These are phyloP conservation scores for Drosophila sp. DNA, from an alignment of 1,140 invertebrate genomes.

Conservation along the genomic window DNA sequence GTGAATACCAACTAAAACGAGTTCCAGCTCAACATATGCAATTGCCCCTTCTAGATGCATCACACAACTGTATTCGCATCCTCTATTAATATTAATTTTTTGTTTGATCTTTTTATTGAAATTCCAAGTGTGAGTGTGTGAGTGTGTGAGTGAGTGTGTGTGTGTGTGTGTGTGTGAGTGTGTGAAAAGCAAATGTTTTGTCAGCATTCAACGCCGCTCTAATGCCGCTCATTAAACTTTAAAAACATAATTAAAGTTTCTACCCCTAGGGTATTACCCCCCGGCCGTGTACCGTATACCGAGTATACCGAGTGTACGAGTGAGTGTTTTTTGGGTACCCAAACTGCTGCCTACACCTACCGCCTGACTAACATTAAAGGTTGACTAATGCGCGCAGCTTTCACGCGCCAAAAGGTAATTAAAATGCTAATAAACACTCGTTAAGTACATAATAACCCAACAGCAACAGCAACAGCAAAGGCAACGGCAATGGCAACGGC, in stretches of 20 bases:
- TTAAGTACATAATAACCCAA: slow-evolving; percentile 78
- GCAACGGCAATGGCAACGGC: slow-evolving; percentile 13
- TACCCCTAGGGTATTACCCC: slow-evolving; percentile 33
- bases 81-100: background rate
- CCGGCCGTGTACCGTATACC: slow-evolving; percentile 10
- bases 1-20: background rate
- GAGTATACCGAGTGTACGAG: no score
- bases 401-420: slow-evolving; percentile 79
- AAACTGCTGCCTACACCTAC: background rate
- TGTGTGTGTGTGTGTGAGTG: background rate
- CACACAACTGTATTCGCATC: no score
- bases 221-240: slow-evolving; percentile 64
- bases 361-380: slow-evolving; percentile 48
- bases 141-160: background rate
- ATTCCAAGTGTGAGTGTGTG: background rate
- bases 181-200: slow-evolving; percentile 43
- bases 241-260: slow-evolving; percentile 80
- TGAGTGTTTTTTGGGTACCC: background rate
- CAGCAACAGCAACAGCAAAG: slow-evolving; percentile 26
- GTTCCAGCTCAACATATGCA: background rate
- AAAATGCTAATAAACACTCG: slow-evolving; percentile 81
- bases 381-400: slow-evolving; percentile 73
- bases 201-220: slow-evolving; percentile 15
- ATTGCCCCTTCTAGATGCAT: no score
- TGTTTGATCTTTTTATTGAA: slow-evolving; percentile 4